phyloP scores from a whole-genome alignment of 2,113 vertebrate genomes.

The Gymnobelideus leadbeateri region DNA sequence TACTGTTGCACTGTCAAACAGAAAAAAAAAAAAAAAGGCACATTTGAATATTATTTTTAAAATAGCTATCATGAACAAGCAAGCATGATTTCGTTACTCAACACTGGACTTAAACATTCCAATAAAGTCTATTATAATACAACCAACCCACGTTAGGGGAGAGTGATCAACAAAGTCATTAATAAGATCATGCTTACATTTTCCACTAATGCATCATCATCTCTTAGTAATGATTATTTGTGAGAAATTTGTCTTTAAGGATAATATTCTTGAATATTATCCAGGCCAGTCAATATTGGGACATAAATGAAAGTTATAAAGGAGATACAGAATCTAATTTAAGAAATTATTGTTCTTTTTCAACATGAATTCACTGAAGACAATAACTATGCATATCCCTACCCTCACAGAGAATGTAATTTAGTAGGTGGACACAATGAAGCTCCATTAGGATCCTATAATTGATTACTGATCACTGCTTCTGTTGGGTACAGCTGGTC shows the following conservation, averaged over 20 bases:
- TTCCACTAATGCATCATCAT: background rate
- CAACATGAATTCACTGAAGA: background rate
- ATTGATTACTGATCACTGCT: background rate
- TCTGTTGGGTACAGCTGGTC: background rate
- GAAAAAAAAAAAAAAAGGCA: background rate
- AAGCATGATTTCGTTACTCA: background rate
- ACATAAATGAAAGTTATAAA: background rate
- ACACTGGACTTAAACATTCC: background rate
- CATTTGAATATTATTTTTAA: slow-evolving; percentile 22
- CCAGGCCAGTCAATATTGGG: slow-evolving; percentile 29
- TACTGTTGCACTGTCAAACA: slow-evolving; percentile 91
- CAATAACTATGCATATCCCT: background rate
- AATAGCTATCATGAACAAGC: background rate
- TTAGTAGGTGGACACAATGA: background rate
- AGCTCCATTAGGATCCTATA: background rate
- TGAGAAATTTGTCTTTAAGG: slow-evolving; percentile 10
- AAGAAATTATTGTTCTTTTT: slow-evolving; percentile 27
- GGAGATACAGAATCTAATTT: background rate
- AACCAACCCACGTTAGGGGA: background rate
- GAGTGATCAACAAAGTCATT: background rate
- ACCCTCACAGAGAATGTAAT: background rate
- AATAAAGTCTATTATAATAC: background rate
- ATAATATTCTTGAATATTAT: slow-evolving; percentile 25
- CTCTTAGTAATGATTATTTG: slow-evolving; percentile 27
- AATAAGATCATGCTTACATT: background rate